A percentile compares a stretch with the other conserved stretches of the same genome.
Conservation (phyloP, 1,140 invertebrate genomes). For the Dinoponera quadriceps region DNA sequence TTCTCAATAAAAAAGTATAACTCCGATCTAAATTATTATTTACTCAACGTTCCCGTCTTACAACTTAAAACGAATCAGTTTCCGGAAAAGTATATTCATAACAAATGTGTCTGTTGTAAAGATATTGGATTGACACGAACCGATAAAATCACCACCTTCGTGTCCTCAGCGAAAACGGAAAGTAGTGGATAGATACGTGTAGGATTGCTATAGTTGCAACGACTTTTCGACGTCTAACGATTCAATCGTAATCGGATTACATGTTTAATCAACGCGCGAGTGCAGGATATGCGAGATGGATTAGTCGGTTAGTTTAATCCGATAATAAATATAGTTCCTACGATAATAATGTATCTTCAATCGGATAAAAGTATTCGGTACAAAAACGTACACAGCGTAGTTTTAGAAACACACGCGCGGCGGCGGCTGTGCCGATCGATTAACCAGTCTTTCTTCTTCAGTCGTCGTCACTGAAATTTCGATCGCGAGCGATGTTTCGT, state of each 20-base stretch:
- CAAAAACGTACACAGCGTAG: neutral
- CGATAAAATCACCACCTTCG: neutral
- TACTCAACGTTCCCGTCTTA: neutral
- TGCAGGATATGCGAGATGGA: neutral
- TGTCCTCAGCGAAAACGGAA: neutral
- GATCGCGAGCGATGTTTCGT: neutral
- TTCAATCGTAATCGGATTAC: neutral
- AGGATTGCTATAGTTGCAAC: neutral
- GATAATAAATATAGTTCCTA: slow-evolving; percentile 2
- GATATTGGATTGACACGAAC: neutral
- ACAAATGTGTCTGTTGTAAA: neutral
- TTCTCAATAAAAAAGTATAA: slow-evolving; percentile 15
- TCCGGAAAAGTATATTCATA: neutral
- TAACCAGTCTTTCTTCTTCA: slow-evolving; percentile 1
- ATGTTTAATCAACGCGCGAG: neutral
- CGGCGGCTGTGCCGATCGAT: neutral
- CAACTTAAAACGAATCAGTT: neutral
- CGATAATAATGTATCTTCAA: neutral
- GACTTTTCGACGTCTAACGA: neutral
- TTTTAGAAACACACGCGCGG: slow-evolving; percentile 3
- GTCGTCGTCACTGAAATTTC: slow-evolving; percentile 1
- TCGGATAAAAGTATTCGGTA: neutral
- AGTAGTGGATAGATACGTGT: neutral
- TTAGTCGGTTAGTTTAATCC: neutral
- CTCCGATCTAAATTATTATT: slow-evolving; percentile 3